These are phyloP conservation scores for Glaucopsyche alexis DNA, from an alignment of 2,888 invertebrate species.

Conservation along the genomic window DNA sequence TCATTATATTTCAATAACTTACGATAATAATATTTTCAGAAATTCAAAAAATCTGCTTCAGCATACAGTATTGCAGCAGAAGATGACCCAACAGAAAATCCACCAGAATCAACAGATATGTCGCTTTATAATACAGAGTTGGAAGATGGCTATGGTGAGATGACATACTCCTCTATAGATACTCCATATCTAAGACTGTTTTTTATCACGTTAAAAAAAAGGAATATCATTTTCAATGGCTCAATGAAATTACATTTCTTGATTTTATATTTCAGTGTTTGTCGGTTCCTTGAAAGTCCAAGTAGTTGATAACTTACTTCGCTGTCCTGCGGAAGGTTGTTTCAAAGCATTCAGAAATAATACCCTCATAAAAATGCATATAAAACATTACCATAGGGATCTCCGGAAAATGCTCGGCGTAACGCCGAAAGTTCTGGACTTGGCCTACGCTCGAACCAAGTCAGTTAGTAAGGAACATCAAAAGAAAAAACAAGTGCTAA, in stretches of 20 bases:
- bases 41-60: not conserved
- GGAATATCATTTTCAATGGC: not conserved
- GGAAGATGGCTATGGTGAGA: conserved; percentile 68
- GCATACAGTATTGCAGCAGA: conserved; percentile 21
- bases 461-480: conserved; percentile 46
- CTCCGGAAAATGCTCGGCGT: conserved; percentile 85
- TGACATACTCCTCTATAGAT: too few relatives aligned
- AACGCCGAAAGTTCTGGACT: conserved; percentile 91
- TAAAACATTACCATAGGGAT: conserved; percentile 95
- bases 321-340: conserved; percentile 91
- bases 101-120: conserved; percentile 17
- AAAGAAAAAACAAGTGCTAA: conserved; percentile 42
- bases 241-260: not conserved
- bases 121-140: conserved; percentile 45
- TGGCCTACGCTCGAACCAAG: conserved; percentile 88
- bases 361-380: conserved; percentile 94
- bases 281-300: conserved; percentile 82
- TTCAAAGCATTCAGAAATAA: conserved; percentile 94
- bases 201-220: not conserved
- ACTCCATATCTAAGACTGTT: too few relatives aligned
- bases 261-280: conserved; percentile 60
- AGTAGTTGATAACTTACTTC: conserved; percentile 83
- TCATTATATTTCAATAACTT: not conserved
- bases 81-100: conserved; percentile 35
- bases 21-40: not conserved